phyloP scores from a whole-genome alignment of 2,888 invertebrate genomes.

The Nomada ferruginata region DNA sequence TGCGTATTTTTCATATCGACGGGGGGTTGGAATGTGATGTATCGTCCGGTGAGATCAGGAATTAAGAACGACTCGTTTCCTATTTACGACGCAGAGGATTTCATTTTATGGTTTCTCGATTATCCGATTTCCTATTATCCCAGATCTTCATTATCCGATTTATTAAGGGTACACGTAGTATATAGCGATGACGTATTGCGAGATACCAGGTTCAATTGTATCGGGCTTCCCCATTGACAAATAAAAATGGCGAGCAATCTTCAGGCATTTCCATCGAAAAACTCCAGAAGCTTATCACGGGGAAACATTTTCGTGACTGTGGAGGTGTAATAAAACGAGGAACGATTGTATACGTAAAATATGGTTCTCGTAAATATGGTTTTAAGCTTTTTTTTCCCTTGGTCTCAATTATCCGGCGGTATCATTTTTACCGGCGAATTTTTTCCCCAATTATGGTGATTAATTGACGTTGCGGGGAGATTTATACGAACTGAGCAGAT shows the following conservation, averaged over 20 bases:
- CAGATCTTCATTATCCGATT: slow-evolving; percentile 31
- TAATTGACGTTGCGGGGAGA: background rate
- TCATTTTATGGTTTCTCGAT: slow-evolving; percentile 31
- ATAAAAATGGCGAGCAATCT: background rate
- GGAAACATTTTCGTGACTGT: background rate
- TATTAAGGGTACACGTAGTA: background rate
- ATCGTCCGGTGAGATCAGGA: slow-evolving; percentile 6
- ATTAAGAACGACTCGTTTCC: slow-evolving; percentile 15
- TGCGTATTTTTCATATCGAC: background rate
- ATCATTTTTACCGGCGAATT: slow-evolving; percentile 1
- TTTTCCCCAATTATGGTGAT: slow-evolving; percentile 13
- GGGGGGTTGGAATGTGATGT: background rate
- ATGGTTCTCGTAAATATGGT: background rate
- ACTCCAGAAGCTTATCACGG: background rate
- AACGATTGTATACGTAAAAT: background rate
- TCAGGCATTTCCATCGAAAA: background rate
- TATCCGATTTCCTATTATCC: slow-evolving; percentile 33
- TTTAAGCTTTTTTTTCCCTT: background rate
- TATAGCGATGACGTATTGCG: background rate
- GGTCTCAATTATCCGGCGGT: background rate
- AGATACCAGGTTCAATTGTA: background rate
- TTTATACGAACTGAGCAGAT: background rate
- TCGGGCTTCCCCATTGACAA: background rate
- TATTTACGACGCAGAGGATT: slow-evolving; percentile 5
- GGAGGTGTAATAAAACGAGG: background rate